phyloP scores from a whole-genome alignment of 2,888 invertebrate genomes.

The Yponomeuta malinellus region DNA sequence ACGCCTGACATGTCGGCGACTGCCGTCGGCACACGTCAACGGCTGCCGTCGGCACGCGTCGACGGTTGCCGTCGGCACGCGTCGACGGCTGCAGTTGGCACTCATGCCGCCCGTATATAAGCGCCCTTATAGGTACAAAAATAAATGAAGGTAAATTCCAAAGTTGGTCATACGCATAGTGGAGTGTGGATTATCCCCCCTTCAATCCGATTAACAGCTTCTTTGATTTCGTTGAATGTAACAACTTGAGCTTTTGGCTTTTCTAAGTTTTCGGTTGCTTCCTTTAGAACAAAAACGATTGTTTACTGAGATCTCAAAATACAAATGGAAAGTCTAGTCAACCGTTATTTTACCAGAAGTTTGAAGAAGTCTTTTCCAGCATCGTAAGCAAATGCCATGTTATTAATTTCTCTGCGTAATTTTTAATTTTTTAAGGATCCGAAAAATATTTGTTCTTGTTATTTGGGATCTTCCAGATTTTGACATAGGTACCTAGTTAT shows the following conservation, averaged over 20 bases:
- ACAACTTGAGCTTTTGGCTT: conserved; percentile 26
- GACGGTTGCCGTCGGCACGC: too few species aligned
- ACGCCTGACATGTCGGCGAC: too few species aligned
- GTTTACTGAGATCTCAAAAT: background rate
- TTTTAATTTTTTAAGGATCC: background rate
- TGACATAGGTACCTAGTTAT: background rate
- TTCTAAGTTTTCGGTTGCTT: conserved; percentile 1
- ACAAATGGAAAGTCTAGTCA: conserved; percentile 3
- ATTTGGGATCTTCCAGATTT: background rate
- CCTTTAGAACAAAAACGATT: background rate
- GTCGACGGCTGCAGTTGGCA: too few species aligned
- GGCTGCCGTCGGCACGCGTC: too few species aligned
- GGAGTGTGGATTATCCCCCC: conserved; percentile 65
- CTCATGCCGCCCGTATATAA: too few species aligned
- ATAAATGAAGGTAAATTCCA: background rate
- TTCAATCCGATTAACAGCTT: conserved; percentile 57
- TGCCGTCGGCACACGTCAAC: too few species aligned
- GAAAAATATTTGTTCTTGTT: background rate
- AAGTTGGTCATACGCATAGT: conserved; percentile 44
- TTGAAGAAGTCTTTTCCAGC: background rate
- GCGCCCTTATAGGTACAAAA: background rate
- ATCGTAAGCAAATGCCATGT: conserved; percentile 1
- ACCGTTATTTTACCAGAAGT: background rate
- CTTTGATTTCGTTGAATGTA: conserved; percentile 56
- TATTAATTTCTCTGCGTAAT: background rate